phyloP scores from a whole-genome alignment of 2,888 invertebrate species.

The Alcis repandata region DNA sequence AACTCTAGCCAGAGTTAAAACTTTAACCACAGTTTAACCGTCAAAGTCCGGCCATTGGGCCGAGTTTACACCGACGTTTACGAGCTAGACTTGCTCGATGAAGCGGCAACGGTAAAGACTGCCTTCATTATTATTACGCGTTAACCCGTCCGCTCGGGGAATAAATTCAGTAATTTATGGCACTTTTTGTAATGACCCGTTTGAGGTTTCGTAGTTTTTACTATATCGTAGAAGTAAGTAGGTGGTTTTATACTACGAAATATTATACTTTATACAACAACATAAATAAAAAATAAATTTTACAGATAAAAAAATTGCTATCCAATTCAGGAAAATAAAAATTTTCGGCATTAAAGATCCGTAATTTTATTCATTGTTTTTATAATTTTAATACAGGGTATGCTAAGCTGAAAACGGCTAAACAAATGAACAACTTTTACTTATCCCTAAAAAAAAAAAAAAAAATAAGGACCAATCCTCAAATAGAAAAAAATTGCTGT shows the following conservation, averaged over 20 bases:
- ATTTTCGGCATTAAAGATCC: no score
- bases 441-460: no score
- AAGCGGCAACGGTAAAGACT: constrained; percentile 76
- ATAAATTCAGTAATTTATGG: constrained; percentile 82
- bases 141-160: constrained; percentile 67
- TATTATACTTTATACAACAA: no score
- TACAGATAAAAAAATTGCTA: no score
- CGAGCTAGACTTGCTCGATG: constrained; percentile 76
- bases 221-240: background rate
- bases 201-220: constrained; percentile 11
- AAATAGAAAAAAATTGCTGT: no score
- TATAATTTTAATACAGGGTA: no score
- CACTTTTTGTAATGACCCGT: constrained; percentile 69
- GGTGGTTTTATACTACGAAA: background rate
- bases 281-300: background rate
- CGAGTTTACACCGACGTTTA: constrained; percentile 81
- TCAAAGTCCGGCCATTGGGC: constrained; percentile 75
- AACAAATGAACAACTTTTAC: no score
- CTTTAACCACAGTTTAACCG: constrained; percentile 46
- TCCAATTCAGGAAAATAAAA: no score
- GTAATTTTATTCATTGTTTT: no score
- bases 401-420: no score
- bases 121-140: constrained; percentile 58
- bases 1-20: background rate
- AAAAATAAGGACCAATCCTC: no score